Conservation (phyloP, 2,888 invertebrate species). For the Idaea aversata region DNA sequence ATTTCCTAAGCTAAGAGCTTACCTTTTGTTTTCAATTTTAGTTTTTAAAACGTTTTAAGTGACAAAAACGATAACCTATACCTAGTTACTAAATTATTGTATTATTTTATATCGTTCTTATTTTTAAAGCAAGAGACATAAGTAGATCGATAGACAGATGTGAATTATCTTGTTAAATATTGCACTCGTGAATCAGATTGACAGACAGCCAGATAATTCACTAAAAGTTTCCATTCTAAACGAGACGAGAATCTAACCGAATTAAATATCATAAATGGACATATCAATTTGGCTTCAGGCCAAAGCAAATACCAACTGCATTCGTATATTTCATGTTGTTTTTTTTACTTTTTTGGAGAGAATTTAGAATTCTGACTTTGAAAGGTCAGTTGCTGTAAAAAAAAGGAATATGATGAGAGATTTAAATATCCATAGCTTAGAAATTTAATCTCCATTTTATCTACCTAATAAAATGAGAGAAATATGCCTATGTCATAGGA, state of each 20-base stretch:
- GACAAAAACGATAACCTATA: no score
- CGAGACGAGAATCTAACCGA: background rate
- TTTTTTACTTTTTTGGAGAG: background rate
- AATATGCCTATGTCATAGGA: background rate
- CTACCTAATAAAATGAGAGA: background rate
- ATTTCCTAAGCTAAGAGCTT: background rate
- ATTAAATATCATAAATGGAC: constrained; percentile 25
- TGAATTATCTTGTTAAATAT: no score
- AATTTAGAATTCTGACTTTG: background rate
- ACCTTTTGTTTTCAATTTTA: no score
- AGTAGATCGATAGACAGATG: no score
- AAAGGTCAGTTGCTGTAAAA: background rate
- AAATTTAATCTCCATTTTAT: no score
- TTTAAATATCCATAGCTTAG: no score
- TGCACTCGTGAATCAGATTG: no score
- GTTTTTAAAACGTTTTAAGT: no score
- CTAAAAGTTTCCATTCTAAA: background rate
- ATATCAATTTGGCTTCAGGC: constrained; percentile 27
- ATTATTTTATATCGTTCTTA: no score
- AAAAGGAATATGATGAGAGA: background rate
- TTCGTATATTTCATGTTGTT: constrained; percentile 16
- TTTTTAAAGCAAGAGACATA: no score
- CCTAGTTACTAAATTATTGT: no score
- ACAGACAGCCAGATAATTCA: no score
- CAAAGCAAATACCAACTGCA: constrained; percentile 18